Evolutionary conservation across 2,113 vertebrate genomes (phyloP).

Genomic region (Hippoglossus stenolepis): DNA sequence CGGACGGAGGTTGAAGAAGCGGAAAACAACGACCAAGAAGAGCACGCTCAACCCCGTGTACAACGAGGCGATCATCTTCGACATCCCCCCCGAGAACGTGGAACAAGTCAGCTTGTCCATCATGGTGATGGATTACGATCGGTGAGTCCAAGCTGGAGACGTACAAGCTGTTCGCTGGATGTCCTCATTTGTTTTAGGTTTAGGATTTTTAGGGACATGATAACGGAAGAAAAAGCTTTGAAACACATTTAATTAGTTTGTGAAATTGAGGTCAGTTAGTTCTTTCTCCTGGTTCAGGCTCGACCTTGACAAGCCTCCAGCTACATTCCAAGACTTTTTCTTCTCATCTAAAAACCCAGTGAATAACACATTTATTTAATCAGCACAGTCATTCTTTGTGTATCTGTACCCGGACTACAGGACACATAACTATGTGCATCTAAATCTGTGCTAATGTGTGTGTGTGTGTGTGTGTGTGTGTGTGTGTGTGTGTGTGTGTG

Average conservation of each 20-base stretch:
- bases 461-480: conserved; percentile 16
- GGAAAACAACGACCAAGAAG: conserved; percentile 97
- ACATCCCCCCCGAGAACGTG: conserved; percentile 98
- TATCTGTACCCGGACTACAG: background rate
- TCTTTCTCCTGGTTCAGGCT: background rate
- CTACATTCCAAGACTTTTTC: background rate
- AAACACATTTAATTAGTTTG: too few relatives aligned
- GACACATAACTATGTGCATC: background rate
- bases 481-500: conserved; percentile 14
- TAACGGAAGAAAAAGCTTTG: background rate
- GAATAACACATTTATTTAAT: background rate
- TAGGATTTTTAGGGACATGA: background rate
- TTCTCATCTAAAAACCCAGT: background rate
- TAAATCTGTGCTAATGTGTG: conserved; percentile 7
- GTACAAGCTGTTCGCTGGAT: background rate
- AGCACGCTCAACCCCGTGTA: conserved; percentile 95
- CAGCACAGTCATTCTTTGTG: background rate
- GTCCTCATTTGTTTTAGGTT: background rate
- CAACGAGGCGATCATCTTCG: conserved; percentile 98
- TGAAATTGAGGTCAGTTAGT: background rate
- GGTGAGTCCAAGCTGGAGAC: conserved; percentile 79
- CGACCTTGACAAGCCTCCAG: background rate
- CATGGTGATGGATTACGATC: conserved; percentile 97
- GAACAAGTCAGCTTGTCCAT: conserved; percentile 98
- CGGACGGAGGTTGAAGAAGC: conserved; percentile 93